Evolutionary conservation across 2,888 invertebrate species (phyloP), one percentile per base, ranked within the genome.

Genomic region (Acleris emargana): DNA sequence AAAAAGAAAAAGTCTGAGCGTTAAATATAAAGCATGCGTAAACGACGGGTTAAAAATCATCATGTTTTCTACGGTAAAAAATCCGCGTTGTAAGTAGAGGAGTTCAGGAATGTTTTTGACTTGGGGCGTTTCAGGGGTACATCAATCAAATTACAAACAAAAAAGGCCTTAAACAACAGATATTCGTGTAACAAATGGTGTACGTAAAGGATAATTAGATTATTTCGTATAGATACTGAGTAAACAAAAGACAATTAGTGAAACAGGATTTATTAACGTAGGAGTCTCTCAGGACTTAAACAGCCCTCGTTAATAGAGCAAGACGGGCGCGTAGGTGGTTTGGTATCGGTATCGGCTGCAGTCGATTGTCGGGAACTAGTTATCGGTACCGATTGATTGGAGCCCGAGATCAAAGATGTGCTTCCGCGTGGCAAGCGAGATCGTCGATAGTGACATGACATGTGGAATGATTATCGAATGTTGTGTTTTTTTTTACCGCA

Each of bases 351-450:
- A 81, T 81, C 78, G 75, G 82, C 82, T 82, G 77, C 76, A 82
- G 74, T 82, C 78, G 81, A 81, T 82, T 78, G 76, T 79, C 73
- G 72, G 82, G 75, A 80, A 77, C 82, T 80, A 82, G 81, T 77
- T 81, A 81, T 84, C 79, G 84, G 82, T 85, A 82, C 79, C 79
- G 83, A 86, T 86, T 87, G 88, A 88, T 88, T 88, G 84, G 79
- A 76, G 73, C 75, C 73, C 73, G 78, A 86, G 86, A 87, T 88
- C 88, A 85, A 86, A 86, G 87, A 86, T 86, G 81, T 81, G 82
- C 85, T 88, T 88, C 88, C 87, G 85, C 87, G 77, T 84, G 86
- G 82, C 78, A 75, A 55, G 9, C 42, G 79, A 75, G 73, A 76
- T 75, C 76, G 63, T 71, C 66, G 49, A 51, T 58, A 25, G 11